Evolutionary conservation across 2,888 invertebrate species (phyloP).

Genomic region (Malthinus seriepunctatus): DNA sequence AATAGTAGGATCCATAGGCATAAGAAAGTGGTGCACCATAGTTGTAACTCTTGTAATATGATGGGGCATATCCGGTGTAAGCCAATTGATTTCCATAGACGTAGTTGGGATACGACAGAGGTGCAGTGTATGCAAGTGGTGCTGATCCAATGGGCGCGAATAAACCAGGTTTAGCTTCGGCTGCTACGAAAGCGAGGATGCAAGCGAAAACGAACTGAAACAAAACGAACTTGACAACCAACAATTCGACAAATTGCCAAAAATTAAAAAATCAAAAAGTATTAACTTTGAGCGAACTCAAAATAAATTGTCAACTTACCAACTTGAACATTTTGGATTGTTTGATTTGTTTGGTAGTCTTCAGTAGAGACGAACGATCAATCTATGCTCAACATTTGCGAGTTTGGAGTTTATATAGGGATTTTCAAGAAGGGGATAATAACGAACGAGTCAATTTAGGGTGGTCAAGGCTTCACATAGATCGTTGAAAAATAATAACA

Average conservation of each 20-base stretch:
- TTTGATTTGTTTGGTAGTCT: constrained; percentile 26
- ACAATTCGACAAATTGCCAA: too few relatives aligned
- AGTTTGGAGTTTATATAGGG: constrained; percentile 9
- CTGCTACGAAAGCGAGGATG: constrained; percentile 55
- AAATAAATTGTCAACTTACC: constrained; percentile 44
- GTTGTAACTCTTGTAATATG: constrained; percentile 29
- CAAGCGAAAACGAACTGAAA: constrained; percentile 57
- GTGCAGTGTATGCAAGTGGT: constrained; percentile 28
- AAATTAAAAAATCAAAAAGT: not conserved
- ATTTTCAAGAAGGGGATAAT: constrained; percentile 19
- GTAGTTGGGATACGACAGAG: constrained; percentile 21
- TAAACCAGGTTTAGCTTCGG: constrained; percentile 50
- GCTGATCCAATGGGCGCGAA: constrained; percentile 47
- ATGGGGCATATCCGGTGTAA: constrained; percentile 29
- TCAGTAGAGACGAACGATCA: constrained; percentile 18
- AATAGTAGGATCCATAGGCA: constrained; percentile 24
- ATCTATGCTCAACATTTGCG: not conserved
- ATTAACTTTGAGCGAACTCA: not conserved
- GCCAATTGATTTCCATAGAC: constrained; percentile 41
- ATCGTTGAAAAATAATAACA: constrained; percentile 8
- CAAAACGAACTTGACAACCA: not conserved
- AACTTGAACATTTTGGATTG: constrained; percentile 51
- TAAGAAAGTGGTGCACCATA: constrained; percentile 35
- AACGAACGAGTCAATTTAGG: constrained; percentile 6
- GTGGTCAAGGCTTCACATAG: constrained; percentile 14